Evolutionary conservation across 2,797 vertebrate species (phyloP), one percentile per base, ranked within the genome.

Genomic region (Mareca strepera): DNA sequence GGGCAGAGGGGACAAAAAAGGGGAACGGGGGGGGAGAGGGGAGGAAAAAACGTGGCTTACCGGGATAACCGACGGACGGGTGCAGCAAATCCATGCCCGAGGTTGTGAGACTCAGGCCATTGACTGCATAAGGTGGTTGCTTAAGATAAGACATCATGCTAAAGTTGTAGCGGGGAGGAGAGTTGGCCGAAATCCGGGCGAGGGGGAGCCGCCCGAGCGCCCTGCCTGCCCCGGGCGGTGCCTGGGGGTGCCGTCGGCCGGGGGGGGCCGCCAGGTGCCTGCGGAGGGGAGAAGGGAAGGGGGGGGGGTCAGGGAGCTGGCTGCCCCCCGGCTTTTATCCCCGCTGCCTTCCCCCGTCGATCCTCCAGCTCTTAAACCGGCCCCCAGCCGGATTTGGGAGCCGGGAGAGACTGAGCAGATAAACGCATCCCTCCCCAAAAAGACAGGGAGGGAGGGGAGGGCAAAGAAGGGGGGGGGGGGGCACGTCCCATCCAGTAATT

Each of bases 121-220:
- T 99, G 97, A 99, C 99, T 96, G 99, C 98, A 81, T 99, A 99
- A 99, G 99, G 99, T 98, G 99, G 99, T 99, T 99, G 99, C 99
- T 99, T 99, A 97, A 99, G 99, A 99, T 99, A 99, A 98, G 99
- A 99, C 99, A 99, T 99, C 99, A 99, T 99, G 99, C 99, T 99
- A 99, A 99, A 99, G 98, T 99, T 99, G 95, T 98, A 97, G 96
- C 75, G 96, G 97, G 93, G 91, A 85, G 88, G 87, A 92, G 95
- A 92, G 82, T 81, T 91, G 94, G 94, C 90, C 91, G 91, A 92
- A 94, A 94, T 88, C 86, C 91, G 95, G 94, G 93, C 87, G 75
- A 85, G 91, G 84, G 81, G 82, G 68, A 92, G 90, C 93, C 90
- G 88, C 82, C 95, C 92, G 90, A 92, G 92, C 58, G 89, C 91